Conservation (phyloP, 2,113 vertebrate species). For the Serilophus lunatus region DNA sequence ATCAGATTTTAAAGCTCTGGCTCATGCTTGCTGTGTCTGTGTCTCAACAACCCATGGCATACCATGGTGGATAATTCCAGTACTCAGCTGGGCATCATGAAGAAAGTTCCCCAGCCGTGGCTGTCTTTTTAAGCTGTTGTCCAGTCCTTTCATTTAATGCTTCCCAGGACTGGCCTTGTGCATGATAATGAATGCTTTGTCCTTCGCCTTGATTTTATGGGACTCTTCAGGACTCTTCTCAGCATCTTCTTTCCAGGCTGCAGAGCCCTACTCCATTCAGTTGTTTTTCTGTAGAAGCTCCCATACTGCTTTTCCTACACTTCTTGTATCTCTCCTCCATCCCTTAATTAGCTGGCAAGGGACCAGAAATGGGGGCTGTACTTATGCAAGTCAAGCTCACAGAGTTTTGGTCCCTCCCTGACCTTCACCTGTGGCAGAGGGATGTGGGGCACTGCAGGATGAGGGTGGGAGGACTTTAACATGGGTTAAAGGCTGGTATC, state of each 20-base stretch:
- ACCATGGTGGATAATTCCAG: not conserved
- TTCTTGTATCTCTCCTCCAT: not conserved
- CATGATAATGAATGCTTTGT: not conserved
- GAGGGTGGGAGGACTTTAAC: accelerated
- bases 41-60: accelerated
- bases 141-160: not conserved
- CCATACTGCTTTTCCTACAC: not conserved
- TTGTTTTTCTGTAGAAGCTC: not conserved
- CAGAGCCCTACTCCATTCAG: not conserved
- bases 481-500: not conserved
- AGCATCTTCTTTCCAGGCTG: not conserved
- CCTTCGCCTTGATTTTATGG: not conserved
- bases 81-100: accelerated
- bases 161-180: not conserved
- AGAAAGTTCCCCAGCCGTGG: accelerated
- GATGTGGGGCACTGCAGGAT: accelerated
- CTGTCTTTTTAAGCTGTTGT: not conserved
- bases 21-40: accelerated
- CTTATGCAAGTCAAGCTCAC: accelerated
- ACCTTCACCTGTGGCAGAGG: not conserved
- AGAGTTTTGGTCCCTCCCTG: not conserved
- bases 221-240: accelerated
- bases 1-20: not conserved
- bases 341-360: not conserved
- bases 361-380: not conserved